Evolutionary conservation across 1,140 invertebrate species (phyloP).

Genomic region (Cydia amplana): DNA sequence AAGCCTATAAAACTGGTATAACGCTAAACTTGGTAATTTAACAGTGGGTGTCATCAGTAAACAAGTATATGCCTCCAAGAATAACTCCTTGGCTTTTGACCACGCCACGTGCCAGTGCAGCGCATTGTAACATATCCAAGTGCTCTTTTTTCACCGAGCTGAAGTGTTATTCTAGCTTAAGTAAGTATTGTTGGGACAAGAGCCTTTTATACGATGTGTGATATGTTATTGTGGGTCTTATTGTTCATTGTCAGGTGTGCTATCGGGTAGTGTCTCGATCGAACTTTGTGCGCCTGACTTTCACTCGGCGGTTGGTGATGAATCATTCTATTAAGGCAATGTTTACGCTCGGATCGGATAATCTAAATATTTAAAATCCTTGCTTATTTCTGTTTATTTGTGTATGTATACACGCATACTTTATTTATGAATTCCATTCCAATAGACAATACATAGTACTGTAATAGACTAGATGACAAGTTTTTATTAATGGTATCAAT

Average conservation of each 20-base stretch:
- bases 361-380: neutral
- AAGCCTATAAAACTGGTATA: neutral
- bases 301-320: constrained; percentile 51
- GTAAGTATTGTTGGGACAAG: constrained; percentile 53
- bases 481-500: too few relatives aligned
- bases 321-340: constrained; percentile 53
- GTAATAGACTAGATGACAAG: too few relatives aligned
- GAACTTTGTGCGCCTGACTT: constrained; percentile 60
- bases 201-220: constrained; percentile 39
- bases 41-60: constrained; percentile 49
- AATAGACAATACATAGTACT: too few relatives aligned
- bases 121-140: constrained; percentile 47
- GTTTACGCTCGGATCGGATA: constrained; percentile 30
- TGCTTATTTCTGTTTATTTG: too few relatives aligned
- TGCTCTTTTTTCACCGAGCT: constrained; percentile 48
- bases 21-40: constrained; percentile 34
- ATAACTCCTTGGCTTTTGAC: constrained; percentile 62
- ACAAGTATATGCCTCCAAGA: constrained; percentile 50
- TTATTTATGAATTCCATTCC: too few relatives aligned
- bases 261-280: constrained; percentile 61
- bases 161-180: constrained; percentile 56
- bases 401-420: too few relatives aligned
- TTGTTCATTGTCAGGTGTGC: constrained; percentile 67
- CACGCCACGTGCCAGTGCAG: constrained; percentile 47
- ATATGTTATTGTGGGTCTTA: constrained; percentile 50